Percentiles rank a stretch among this genome's conserved stretches.
These are phyloP conservation scores for Saccostrea glomerata DNA, from an alignment of 1,140 invertebrate genomes.

Conservation along the genomic window DNA sequence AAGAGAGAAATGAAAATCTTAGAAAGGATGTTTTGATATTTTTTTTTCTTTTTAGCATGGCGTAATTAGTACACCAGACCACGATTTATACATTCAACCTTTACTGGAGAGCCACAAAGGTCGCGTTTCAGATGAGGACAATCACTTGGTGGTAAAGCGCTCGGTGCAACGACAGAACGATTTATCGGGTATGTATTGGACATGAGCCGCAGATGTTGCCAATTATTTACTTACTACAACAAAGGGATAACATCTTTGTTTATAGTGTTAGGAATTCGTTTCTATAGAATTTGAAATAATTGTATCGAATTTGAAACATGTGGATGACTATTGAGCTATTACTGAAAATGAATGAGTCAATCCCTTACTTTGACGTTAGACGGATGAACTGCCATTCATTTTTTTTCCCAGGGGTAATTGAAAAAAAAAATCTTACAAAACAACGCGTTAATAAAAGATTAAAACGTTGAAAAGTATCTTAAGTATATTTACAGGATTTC, in stretches of 20 bases:
- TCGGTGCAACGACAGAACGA: not conserved
- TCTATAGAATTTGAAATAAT: not conserved
- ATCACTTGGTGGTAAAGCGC: conserved; percentile 11
- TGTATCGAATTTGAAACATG: not conserved
- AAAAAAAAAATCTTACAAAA: too few species aligned
- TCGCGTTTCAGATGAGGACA: not conserved
- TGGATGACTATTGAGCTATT: not conserved
- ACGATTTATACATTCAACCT: conserved; percentile 65
- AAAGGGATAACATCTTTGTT: not conserved
- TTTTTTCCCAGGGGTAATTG: not conserved
- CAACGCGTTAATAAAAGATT: not conserved
- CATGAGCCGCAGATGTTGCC: not conserved
- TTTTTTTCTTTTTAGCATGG: conserved; percentile 57
- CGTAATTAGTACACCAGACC: conserved; percentile 56
- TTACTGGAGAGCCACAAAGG: conserved; percentile 45
- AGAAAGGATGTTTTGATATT: too few species aligned
- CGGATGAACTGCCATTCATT: not conserved
- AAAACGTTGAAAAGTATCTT: not conserved
- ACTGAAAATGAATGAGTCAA: not conserved
- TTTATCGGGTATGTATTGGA: not conserved
- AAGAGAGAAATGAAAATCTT: too few species aligned
- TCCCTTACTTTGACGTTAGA: not conserved
- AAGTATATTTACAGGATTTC: too few species aligned
- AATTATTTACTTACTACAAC: not conserved
- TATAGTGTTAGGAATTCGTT: not conserved